Evolutionary conservation across 2,888 invertebrate genomes (phyloP), one percentile per base, ranked within the genome.

Genomic region (Biston stratarius): DNA sequence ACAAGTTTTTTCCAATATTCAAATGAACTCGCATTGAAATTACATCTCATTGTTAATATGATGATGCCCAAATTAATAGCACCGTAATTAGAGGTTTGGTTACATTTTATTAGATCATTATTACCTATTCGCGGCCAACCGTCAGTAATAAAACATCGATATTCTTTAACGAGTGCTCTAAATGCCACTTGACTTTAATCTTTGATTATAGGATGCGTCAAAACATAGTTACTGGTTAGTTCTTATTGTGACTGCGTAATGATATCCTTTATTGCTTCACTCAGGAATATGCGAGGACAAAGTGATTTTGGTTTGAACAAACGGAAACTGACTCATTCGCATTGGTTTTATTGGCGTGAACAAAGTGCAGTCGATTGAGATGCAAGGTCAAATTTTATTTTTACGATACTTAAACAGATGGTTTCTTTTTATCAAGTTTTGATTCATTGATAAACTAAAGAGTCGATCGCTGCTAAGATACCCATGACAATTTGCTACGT

Each of bases 301-400:
- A 77, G 71, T 71, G 77, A 79, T 78, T 76, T 74, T 71, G 63
- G 64, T 70, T 76, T 60, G 48, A 24, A 45, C 34, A 52, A 76
- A 73, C 86, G 89, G 89, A 88, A 83, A 80, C 79, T 79, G 78
- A 81, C 71, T 83, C 78, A 80, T 72, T 72, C 77, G 76, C 71
- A 74, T 81, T 83, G 83, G 81, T 81, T 82, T 80, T 77, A 78
- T 79, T 77, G 77, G 83, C 86, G 82, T 80, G 83, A 85, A 84
- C 56, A 61, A 66, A 64, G 48, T 61, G 67, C 57, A 66, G 33
- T 42, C 57, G 36, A 60, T 64, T 61, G 51, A 44, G 57, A 38
- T 65, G 55, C 60, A 55, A 64, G 55, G 64, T 42, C 44, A 44
- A 51, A 42, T 44, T 7, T 42, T 56, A 42, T 33, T 51, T 51